Percentiles rank a stretch among this genome's conserved stretches.
Conservation (phyloP, 2,797 vertebrate species). For the Threskiornis aethiopicus region DNA sequence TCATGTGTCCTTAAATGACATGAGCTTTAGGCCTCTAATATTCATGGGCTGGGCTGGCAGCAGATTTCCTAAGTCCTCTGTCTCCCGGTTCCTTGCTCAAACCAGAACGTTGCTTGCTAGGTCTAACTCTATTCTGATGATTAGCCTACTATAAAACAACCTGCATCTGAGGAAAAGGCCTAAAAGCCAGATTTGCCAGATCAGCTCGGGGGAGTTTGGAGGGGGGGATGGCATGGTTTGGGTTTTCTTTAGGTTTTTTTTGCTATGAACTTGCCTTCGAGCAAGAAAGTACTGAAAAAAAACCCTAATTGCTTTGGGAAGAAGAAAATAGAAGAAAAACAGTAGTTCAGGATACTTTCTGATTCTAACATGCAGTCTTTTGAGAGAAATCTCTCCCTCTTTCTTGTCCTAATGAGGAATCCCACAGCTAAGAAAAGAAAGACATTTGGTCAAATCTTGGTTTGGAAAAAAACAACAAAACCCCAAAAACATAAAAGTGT, state of each 20-base stretch:
- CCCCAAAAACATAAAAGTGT: not conserved
- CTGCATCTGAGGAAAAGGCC: not conserved
- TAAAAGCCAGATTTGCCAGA: not conserved
- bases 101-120: not conserved
- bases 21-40: not conserved
- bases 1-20: not conserved
- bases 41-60: not conserved
- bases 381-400: not conserved
- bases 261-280: not conserved
- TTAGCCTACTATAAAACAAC: not conserved
- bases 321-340: not conserved
- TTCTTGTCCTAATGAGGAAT: not conserved
- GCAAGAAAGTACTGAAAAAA: not conserved
- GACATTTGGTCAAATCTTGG: not conserved
- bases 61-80: not conserved
- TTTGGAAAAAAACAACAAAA: not conserved
- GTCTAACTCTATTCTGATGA: not conserved
- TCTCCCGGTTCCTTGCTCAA: not conserved
- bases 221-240: not conserved
- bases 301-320: not conserved
- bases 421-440: not conserved
- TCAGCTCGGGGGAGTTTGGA: not conserved
- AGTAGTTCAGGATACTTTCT: not conserved
- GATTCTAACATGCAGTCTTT: not conserved
- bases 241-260: not conserved